phyloP scores from a whole-genome alignment of 2,888 invertebrate species.

The Cheilosia vulpina region DNA sequence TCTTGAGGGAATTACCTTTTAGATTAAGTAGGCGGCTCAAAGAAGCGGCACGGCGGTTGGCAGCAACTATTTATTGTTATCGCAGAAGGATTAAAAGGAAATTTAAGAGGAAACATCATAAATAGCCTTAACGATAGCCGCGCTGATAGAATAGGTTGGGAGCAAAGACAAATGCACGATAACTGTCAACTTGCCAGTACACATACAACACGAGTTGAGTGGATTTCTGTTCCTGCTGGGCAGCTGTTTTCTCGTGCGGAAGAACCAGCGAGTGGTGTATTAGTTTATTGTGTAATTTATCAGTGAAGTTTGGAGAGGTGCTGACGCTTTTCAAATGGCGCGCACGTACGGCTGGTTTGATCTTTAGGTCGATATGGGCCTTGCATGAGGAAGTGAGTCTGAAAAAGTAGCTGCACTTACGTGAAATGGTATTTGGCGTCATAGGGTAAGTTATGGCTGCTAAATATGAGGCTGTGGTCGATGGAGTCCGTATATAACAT shows the following conservation, averaged over 20 bases:
- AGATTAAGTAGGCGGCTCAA: constrained; percentile 3
- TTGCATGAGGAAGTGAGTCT: background rate
- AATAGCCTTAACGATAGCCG: background rate
- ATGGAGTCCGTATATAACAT: no score
- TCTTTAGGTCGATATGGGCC: constrained; percentile 4
- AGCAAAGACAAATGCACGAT: constrained; percentile 56
- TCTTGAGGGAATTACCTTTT: constrained; percentile 3
- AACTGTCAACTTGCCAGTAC: constrained; percentile 50
- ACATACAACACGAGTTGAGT: constrained; percentile 33
- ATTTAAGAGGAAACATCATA: constrained; percentile 48
- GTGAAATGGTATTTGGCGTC: no score
- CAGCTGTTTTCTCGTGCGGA: background rate
- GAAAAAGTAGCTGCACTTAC: no score
- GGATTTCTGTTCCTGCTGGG: constrained; percentile 19
- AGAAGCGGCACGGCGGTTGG: constrained; percentile 36
- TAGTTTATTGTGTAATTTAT: constrained; percentile 43
- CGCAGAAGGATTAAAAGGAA: constrained; percentile 60
- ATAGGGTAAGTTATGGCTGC: no score
- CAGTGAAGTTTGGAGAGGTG: constrained; percentile 35
- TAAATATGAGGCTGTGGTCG: no score
- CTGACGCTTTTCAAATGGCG: constrained; percentile 16
- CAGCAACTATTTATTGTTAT: constrained; percentile 60
- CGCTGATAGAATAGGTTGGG: background rate
- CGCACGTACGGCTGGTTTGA: constrained; percentile 38
- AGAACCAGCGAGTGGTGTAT: constrained; percentile 28